phyloP scores from a whole-genome alignment of 1,140 invertebrate species.

The Drosophila ogumai region DNA sequence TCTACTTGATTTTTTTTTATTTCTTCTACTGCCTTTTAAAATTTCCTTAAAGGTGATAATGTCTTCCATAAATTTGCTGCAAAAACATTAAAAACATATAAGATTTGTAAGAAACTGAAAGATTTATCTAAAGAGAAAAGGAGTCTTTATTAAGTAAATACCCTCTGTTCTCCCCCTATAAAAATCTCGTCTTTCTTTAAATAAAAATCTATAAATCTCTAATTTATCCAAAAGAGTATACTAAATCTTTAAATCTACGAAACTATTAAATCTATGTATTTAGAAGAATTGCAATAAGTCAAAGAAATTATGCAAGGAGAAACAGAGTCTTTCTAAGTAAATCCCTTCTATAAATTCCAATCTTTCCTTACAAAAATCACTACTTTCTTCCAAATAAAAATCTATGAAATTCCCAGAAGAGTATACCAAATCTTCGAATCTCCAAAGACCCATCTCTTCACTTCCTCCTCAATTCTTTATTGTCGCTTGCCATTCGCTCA shows the following conservation, averaged over 20 bases:
- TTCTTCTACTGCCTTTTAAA: no score
- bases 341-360: no score
- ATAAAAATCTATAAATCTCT: neutral
- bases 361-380: neutral
- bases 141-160: no score
- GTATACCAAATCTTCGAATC: neutral
- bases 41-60: no score
- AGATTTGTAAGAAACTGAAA: no score
- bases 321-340: neutral
- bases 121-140: no score
- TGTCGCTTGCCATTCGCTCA: constrained; percentile 31
- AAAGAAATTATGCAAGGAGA: neutral
- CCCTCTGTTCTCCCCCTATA: no score
- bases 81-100: no score
- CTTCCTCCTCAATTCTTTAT: constrained; percentile 31
- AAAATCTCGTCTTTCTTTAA: no score
- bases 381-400: neutral
- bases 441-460: neutral
- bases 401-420: neutral
- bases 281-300: neutral
- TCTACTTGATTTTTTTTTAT: no score
- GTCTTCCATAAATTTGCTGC: no score
- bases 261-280: no score
- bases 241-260: neutral
- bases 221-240: neutral